Conservation (phyloP, 2,888 invertebrate genomes). For the Diplazon laetatorius region DNA sequence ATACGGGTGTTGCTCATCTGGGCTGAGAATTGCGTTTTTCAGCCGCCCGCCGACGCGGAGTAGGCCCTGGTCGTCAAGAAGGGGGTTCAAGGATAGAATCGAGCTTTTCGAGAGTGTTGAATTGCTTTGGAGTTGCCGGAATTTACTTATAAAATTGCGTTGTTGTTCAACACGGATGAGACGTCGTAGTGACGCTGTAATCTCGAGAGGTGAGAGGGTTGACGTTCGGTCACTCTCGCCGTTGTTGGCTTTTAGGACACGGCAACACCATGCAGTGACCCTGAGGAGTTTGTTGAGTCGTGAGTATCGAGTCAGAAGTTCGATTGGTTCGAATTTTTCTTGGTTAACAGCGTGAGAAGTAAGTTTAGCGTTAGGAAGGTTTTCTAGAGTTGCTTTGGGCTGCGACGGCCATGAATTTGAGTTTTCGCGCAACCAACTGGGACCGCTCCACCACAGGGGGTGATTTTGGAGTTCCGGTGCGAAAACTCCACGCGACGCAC, state of each 20-base stretch:
- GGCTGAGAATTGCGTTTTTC: background rate
- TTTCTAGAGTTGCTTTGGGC: too few species aligned
- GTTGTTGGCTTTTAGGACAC: background rate
- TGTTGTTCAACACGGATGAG: constrained; percentile 12
- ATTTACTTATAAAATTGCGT: too few species aligned
- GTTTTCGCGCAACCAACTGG: constrained; percentile 47
- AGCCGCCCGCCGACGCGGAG: constrained; percentile 46
- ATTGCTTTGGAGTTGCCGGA: background rate
- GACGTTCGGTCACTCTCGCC: background rate
- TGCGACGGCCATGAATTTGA: too few species aligned
- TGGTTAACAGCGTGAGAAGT: background rate
- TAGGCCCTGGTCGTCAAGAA: constrained; percentile 4
- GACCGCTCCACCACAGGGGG: constrained; percentile 51
- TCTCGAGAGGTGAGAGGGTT: background rate
- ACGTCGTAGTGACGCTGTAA: background rate
- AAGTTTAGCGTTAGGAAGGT: background rate
- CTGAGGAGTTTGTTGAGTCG: background rate
- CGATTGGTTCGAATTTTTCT: constrained; percentile 1
- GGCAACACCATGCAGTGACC: constrained; percentile 22
- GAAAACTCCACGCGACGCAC: background rate
- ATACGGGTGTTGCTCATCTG: background rate
- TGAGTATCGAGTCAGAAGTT: constrained; percentile 21
- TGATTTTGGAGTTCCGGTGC: background rate
- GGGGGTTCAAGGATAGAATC: constrained; percentile 19
- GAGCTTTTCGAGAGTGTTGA: constrained; percentile 13